Evolutionary conservation across 2,797 vertebrate genomes (phyloP).

Genomic region (Spinibarbus caldwelli): DNA sequence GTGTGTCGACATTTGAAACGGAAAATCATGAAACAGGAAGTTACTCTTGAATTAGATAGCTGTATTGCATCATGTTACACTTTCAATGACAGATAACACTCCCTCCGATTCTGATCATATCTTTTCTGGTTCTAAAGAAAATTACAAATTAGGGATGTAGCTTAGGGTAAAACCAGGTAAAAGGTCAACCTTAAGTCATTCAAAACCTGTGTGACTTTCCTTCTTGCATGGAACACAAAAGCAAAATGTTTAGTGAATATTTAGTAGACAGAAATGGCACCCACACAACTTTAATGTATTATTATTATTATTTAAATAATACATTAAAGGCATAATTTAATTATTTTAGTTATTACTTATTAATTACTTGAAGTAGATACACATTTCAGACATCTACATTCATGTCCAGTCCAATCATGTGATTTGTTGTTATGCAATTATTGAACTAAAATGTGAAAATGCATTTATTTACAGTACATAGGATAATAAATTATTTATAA

Average conservation of each 20-base stretch:
- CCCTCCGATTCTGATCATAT: constrained; percentile 47
- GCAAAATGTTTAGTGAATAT: not conserved
- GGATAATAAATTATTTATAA: not conserved
- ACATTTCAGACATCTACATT: not conserved
- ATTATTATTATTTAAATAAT: not conserved
- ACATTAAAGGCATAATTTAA: not conserved
- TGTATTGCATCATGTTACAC: constrained; percentile 52
- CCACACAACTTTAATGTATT: not conserved
- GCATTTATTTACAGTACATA: not conserved
- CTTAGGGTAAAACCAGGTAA: not conserved
- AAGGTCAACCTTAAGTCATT: not conserved
- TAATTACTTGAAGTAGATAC: not conserved
- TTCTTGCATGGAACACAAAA: not conserved
- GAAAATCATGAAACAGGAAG: constrained; percentile 7
- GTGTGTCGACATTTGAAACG: not conserved
- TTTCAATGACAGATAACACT: constrained; percentile 46
- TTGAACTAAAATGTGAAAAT: not conserved
- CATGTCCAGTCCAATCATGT: not conserved
- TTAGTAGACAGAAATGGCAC: not conserved
- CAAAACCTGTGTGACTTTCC: not conserved
- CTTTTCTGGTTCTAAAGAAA: constrained; percentile 25
- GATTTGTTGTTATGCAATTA: not conserved
- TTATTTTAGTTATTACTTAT: not conserved
- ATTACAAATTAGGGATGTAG: not conserved
- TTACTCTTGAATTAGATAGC: not conserved